phyloP scores from a whole-genome alignment of 2,888 invertebrate genomes.

The Perizoma affinitatum region DNA sequence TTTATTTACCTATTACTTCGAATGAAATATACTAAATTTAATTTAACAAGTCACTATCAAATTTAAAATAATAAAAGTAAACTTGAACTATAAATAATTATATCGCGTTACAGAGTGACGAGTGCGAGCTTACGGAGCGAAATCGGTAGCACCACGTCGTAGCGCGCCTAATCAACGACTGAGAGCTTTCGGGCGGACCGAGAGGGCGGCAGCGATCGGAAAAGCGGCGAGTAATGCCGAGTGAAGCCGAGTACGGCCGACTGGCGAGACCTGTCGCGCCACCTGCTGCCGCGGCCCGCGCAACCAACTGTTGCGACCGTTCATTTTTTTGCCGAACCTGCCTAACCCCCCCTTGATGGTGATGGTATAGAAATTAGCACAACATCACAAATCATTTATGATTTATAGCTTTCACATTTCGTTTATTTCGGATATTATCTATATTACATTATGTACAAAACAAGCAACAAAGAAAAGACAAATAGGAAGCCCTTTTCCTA shows the following conservation, averaged over 20 bases:
- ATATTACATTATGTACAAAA: background rate
- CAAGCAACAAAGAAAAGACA: background rate
- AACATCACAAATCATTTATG: slow-evolving; percentile 30
- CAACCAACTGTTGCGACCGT: slow-evolving; percentile 83
- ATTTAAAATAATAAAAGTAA: slow-evolving; percentile 16
- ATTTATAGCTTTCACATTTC: slow-evolving; percentile 16
- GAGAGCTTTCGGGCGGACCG: slow-evolving; percentile 79
- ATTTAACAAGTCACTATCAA: slow-evolving; percentile 10
- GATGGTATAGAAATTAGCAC: slow-evolving; percentile 65
- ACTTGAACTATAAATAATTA: slow-evolving; percentile 36
- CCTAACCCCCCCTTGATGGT: slow-evolving; percentile 49
- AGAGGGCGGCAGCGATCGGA: slow-evolving; percentile 78
- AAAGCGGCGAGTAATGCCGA: slow-evolving; percentile 58
- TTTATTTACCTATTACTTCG: background rate
- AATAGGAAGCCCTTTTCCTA: too few relatives aligned
- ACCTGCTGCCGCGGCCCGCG: slow-evolving; percentile 65
- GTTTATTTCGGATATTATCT: background rate
- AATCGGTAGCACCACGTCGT: slow-evolving; percentile 60
- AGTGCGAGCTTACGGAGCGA: slow-evolving; percentile 51
- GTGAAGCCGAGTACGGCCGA: slow-evolving; percentile 56
- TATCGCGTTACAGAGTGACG: slow-evolving; percentile 43
- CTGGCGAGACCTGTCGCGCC: slow-evolving; percentile 75
- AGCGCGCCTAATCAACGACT: slow-evolving; percentile 73
- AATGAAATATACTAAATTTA: slow-evolving; percentile 1
- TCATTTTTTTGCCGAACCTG: slow-evolving; percentile 73